Evolutionary conservation across 2,113 vertebrate species (phyloP).

Genomic region (Zeus faber): DNA sequence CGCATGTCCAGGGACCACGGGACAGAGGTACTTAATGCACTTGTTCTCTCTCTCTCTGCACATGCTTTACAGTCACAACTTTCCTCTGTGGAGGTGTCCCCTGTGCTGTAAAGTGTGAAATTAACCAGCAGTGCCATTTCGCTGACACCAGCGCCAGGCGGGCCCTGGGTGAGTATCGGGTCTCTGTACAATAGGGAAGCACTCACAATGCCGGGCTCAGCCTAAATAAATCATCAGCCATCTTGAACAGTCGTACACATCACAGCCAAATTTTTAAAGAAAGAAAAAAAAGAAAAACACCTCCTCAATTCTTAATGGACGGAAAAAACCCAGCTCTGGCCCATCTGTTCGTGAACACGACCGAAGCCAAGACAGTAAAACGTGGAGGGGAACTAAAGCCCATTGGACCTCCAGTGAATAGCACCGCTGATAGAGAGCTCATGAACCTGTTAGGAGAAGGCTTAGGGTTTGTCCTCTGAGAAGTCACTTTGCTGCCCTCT

Average conservation of each 20-base stretch:
- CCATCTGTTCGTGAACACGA: conserved; percentile 47
- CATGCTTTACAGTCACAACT: conserved; percentile 45
- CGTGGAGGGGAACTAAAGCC: conserved; percentile 25
- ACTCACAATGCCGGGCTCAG: conserved; percentile 32
- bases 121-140: conserved; percentile 49
- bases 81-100: conserved; percentile 38
- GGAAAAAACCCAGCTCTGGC: conserved; percentile 41
- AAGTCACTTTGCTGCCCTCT: background rate
- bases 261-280: conserved; percentile 43
- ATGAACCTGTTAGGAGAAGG: conserved; percentile 21
- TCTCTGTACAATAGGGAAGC: conserved; percentile 58
- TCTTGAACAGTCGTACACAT: conserved; percentile 30
- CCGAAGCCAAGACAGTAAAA: conserved; percentile 39
- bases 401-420: conserved; percentile 24
- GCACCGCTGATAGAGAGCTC: conserved; percentile 31
- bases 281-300: conserved; percentile 11
- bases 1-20: conserved; percentile 16
- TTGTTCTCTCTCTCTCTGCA: conserved; percentile 22
- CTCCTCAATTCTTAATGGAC: conserved; percentile 15
- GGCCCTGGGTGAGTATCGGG: conserved; percentile 53
- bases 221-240: conserved; percentile 62
- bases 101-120: conserved; percentile 50
- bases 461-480: background rate
- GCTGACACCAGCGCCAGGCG: conserved; percentile 44
- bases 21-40: conserved; percentile 13